phyloP scores from a whole-genome alignment of 2,113 vertebrate genomes.

The Polypterus senegalus region DNA sequence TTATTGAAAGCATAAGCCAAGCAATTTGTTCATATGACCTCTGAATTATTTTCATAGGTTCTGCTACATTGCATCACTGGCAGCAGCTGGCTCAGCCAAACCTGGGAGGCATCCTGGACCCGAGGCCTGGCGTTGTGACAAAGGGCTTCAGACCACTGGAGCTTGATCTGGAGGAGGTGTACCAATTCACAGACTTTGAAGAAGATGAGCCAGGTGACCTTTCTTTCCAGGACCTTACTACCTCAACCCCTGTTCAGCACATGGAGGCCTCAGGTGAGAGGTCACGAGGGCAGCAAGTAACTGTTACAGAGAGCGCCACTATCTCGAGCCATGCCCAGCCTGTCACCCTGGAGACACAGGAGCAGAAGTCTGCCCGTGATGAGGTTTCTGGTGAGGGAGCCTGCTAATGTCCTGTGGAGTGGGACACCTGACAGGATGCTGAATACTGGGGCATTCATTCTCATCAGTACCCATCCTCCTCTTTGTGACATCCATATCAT shows the following conservation, averaged over 20 bases:
- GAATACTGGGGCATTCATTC: constrained; percentile 49
- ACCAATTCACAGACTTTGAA: constrained; percentile 87
- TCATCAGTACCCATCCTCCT: constrained; percentile 30
- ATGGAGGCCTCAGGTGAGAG: constrained; percentile 65
- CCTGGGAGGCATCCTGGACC: constrained; percentile 83
- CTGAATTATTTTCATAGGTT: constrained; percentile 51
- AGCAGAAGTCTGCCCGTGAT: constrained; percentile 55
- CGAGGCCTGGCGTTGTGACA: constrained; percentile 86
- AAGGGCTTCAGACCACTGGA: constrained; percentile 87
- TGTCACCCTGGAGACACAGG: constrained; percentile 66
- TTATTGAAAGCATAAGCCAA: too few relatives aligned
- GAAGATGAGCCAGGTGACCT: constrained; percentile 82
- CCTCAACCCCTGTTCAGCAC: constrained; percentile 57
- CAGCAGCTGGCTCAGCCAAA: constrained; percentile 95
- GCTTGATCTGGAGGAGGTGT: constrained; percentile 77
- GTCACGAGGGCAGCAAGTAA: constrained; percentile 49
- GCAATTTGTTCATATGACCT: too few relatives aligned
- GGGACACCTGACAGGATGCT: constrained; percentile 49
- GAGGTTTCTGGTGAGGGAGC: constrained; percentile 90
- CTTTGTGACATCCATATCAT: background rate
- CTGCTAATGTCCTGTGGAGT: constrained; percentile 57
- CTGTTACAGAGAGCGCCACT: constrained; percentile 64
- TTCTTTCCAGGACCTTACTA: constrained; percentile 64
- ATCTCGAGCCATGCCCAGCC: constrained; percentile 57
- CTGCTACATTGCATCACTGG: constrained; percentile 94